phyloP scores from a whole-genome alignment of 2,888 invertebrate genomes.

The Netelia fuscicornis region DNA sequence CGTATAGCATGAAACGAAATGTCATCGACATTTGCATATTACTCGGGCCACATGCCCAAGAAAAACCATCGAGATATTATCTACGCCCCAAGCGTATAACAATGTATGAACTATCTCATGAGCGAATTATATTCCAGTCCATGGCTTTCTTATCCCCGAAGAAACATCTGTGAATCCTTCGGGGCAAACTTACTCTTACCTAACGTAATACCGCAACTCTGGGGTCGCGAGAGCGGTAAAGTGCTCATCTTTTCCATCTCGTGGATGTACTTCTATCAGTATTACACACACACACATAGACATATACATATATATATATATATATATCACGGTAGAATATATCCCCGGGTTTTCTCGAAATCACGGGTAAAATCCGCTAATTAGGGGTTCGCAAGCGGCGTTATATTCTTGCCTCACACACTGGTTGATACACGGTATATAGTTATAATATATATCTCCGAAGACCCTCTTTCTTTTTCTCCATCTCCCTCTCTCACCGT shows the following conservation, averaged over 20 bases:
- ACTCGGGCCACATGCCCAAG: background rate
- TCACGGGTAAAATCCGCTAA: constrained; percentile 62
- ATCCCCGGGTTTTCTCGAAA: constrained; percentile 63
- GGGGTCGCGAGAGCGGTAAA: constrained; percentile 57
- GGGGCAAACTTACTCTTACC: constrained; percentile 27
- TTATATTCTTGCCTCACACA: constrained; percentile 48
- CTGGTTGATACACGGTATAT: constrained; percentile 26
- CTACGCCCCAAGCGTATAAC: background rate
- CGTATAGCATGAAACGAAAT: no score
- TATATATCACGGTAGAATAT: constrained; percentile 8
- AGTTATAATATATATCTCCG: constrained; percentile 24
- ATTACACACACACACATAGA: background rate
- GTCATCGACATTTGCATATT: background rate
- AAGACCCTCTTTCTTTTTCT: constrained; percentile 10
- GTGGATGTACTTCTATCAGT: constrained; percentile 47
- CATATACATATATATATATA: background rate
- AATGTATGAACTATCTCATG: background rate
- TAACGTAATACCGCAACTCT: constrained; percentile 47
- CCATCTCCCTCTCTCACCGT: constrained; percentile 9
- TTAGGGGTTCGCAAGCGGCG: constrained; percentile 66
- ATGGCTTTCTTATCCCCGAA: background rate
- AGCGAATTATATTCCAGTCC: background rate
- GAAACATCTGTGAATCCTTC: constrained; percentile 49
- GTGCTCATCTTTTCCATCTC: constrained; percentile 51
- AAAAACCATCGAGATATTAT: background rate